Evolutionary conservation across 2,797 vertebrate genomes (phyloP), one percentile per base, ranked within the genome.

Genomic region (Iguana delicatissima): DNA sequence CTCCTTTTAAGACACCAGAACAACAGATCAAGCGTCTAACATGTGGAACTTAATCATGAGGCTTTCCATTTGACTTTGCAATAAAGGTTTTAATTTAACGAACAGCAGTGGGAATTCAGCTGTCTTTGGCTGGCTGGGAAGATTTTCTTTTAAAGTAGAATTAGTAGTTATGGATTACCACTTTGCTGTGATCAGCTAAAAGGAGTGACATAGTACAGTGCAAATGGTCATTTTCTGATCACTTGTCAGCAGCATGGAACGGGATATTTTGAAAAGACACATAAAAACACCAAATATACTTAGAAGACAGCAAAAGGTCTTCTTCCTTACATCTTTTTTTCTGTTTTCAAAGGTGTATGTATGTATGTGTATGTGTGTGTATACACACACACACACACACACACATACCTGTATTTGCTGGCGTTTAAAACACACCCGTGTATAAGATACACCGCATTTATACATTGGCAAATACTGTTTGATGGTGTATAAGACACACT

Each of bases 71-170:
- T 86, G 52, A 38, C 64, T 22, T 8, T 0, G 0, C 79, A 92
- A 80, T 87, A 80, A 85, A 85, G 32, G 1, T 72, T 80, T 80
- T 85, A 80, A 92, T 93, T 91, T 84, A 88, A 82, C 88, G 90
- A 76, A 88, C 57, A 35, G 24, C 90, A 87, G 10, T 69, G 72
- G 85, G 87, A 86, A 62, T 88, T 42, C 83, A 89, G 38, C 6
- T 89, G 46, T 55, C 88, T 87, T 52, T 90, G 90, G 88, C 93
- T 94, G 88, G 32, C 80, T 84, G 52, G 16, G 73, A 91, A 42
- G 57, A 80, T 87, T 91, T 62, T 76, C 83, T 86, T 59, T 94
- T 91, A 84, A 88, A 92, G 57, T 76, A 79, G 80, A 93, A 67
- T 92, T 80, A 89, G 46, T 62, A 84, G 38, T 87, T 90, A 42